Evolutionary conservation across 2,888 invertebrate genomes (phyloP).

Genomic region (Hedychridium roseum): DNA sequence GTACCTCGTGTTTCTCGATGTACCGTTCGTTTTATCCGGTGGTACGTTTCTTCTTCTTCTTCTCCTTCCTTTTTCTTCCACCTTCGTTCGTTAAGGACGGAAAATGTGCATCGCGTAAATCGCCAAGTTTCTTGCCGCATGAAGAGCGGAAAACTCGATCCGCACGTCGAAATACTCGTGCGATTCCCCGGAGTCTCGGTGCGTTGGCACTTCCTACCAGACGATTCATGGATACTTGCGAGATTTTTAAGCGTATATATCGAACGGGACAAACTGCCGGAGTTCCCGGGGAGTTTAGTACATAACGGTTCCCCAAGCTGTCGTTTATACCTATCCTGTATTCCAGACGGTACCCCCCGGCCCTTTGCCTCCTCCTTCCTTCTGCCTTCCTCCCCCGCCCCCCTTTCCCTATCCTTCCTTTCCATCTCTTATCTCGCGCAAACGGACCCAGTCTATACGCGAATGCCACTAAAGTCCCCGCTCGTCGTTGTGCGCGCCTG

Average conservation of each 20-base stretch:
- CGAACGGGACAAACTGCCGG: slow-evolving; percentile 20
- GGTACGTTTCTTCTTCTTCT: too few relatives aligned
- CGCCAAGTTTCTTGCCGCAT: too few relatives aligned
- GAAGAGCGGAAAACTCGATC: slow-evolving; percentile 23
- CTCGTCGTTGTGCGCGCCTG: too few relatives aligned
- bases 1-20: too few relatives aligned
- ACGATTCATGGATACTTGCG: slow-evolving; percentile 25
- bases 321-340: slow-evolving; percentile 29
- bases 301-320: slow-evolving; percentile 40
- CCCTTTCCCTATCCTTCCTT: slow-evolving; percentile 7
- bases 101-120: slow-evolving; percentile 31
- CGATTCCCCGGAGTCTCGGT: slow-evolving; percentile 20
- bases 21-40: too few relatives aligned
- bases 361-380: background rate
- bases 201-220: slow-evolving; percentile 14
- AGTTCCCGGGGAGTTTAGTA: slow-evolving; percentile 39
- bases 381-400: slow-evolving; percentile 1
- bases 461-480: too few relatives aligned
- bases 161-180: slow-evolving; percentile 16
- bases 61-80: too few relatives aligned
- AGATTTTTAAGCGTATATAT: slow-evolving; percentile 35
- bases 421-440: slow-evolving; percentile 7
- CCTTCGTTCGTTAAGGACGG: too few relatives aligned
- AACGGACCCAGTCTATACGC: too few relatives aligned
- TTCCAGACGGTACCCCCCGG: slow-evolving; percentile 18